A percentile compares a stretch with the other conserved stretches of the same genome.
These are phyloP conservation scores for Ridgeia piscesae DNA, from an alignment of 1,140 invertebrate species.

Conservation along the genomic window DNA sequence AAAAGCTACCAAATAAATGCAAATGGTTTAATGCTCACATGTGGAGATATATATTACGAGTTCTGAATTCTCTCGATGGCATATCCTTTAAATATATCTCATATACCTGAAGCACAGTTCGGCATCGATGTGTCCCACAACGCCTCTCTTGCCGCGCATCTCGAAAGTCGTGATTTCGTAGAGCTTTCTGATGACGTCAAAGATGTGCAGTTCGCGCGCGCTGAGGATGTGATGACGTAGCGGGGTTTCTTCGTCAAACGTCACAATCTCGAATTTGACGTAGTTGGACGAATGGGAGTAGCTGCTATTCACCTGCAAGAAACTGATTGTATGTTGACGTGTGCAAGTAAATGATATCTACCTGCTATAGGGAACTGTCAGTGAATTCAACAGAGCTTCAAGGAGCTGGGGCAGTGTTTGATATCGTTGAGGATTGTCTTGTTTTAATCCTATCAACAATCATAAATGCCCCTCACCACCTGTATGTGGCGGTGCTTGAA, in stretches of 20 bases:
- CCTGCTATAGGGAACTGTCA: neutral
- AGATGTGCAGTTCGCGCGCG: neutral
- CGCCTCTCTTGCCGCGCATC: neutral
- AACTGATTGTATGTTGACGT: neutral
- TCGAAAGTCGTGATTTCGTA: neutral
- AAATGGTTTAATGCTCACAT: no score
- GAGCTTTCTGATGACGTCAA: neutral
- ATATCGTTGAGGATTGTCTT: no score
- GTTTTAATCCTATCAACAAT: no score
- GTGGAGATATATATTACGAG: no score
- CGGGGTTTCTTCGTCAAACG: neutral
- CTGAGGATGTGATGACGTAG: neutral
- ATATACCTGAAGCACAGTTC: neutral
- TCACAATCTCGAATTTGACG: neutral
- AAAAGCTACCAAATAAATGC: no score
- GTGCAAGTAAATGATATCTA: neutral
- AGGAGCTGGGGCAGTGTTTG: neutral
- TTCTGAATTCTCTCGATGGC: no score
- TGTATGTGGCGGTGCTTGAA: no score
- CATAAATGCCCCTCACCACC: neutral
- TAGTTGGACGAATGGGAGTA: neutral
- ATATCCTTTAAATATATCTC: neutral
- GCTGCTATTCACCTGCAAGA: neutral
- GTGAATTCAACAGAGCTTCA: neutral
- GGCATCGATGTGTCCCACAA: neutral